phyloP scores from a whole-genome alignment of 2,113 vertebrate genomes.

The Neogale vison region DNA sequence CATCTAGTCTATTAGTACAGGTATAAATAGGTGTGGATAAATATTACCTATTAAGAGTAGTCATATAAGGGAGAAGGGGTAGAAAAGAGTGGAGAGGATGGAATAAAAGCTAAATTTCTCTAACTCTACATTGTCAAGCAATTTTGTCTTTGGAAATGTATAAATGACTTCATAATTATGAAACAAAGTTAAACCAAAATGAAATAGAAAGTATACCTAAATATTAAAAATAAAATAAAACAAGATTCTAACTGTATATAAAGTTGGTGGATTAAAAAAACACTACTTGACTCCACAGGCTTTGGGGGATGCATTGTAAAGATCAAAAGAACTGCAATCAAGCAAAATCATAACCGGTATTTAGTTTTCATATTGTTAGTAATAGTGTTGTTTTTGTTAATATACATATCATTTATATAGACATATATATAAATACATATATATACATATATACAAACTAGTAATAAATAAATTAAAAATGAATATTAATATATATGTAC shows the following conservation, averaged over 20 bases:
- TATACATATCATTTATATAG: background rate
- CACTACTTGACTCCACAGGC: background rate
- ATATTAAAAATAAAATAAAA: background rate
- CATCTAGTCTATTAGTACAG: background rate
- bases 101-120: background rate
- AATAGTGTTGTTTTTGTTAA: background rate
- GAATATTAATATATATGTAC: too few species aligned
- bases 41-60: background rate
- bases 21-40: background rate
- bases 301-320: background rate
- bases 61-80: background rate
- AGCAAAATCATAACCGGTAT: background rate
- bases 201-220: background rate
- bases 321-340: background rate
- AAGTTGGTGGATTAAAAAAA: background rate
- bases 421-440: too few species aligned
- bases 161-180: background rate
- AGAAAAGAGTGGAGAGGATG: background rate
- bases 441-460: too few species aligned
- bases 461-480: too few species aligned
- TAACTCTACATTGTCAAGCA: background rate
- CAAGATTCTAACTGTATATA: background rate
- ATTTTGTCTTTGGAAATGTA: background rate
- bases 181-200: background rate
- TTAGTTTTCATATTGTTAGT: background rate